Evolutionary conservation across 2,888 invertebrate genomes (phyloP).

Genomic region (Elmis aenea): DNA sequence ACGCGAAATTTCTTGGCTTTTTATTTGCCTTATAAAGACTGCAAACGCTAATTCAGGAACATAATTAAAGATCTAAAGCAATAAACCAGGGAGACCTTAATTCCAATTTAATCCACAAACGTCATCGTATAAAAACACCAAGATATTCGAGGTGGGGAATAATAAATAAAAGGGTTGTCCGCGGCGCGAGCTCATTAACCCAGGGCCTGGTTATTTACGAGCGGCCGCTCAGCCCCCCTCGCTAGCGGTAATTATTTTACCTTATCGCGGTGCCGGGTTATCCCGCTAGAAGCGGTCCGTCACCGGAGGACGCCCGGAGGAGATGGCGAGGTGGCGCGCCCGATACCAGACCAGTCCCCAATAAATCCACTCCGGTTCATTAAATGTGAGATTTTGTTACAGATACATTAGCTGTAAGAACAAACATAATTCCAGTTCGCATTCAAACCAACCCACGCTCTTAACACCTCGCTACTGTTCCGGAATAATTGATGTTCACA

Average conservation of each 20-base stretch:
- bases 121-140: constrained; percentile 29
- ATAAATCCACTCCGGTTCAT: constrained; percentile 35
- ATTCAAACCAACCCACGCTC: constrained; percentile 38
- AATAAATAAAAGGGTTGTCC: constrained; percentile 40
- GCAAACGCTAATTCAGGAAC: constrained; percentile 20
- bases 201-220: constrained; percentile 35
- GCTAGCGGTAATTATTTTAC: constrained; percentile 34
- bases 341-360: constrained; percentile 31
- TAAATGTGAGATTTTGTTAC: constrained; percentile 43
- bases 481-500: constrained; percentile 31
- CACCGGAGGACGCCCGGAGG: constrained; percentile 22
- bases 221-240: constrained; percentile 22
- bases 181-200: constrained; percentile 39
- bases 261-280: constrained; percentile 28
- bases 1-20: too few species aligned
- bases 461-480: constrained; percentile 41
- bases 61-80: constrained; percentile 25
- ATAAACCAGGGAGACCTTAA: constrained; percentile 26
- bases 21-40: too few species aligned
- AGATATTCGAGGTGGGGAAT: constrained; percentile 27
- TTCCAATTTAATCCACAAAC: constrained; percentile 34
- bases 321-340: constrained; percentile 22
- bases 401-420: constrained; percentile 44
- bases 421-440: constrained; percentile 42
- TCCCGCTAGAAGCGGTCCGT: constrained; percentile 20